Percentiles rank a stretch among this genome's conserved stretches.
phyloP scores from a whole-genome alignment of 2,797 vertebrate genomes.

The Corythornis leucogaster region DNA sequence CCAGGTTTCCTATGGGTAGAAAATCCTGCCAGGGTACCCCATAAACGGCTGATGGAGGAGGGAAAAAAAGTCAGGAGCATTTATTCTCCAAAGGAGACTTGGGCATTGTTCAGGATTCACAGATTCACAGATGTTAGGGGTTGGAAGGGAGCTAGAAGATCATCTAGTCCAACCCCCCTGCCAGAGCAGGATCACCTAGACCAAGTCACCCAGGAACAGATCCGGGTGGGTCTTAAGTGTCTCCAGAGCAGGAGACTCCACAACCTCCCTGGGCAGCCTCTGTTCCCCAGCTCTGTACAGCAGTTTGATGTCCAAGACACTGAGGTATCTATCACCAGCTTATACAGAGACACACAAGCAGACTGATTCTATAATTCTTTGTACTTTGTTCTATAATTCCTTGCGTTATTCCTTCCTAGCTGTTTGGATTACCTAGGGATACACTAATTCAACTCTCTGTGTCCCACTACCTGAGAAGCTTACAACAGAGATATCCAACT shows the following conservation, averaged over 20 bases:
- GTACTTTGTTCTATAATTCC: not conserved
- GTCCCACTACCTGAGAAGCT: not conserved
- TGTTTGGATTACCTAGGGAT: not conserved
- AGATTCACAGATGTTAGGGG: too few relatives aligned
- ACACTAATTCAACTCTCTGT: not conserved
- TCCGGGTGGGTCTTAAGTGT: too few relatives aligned
- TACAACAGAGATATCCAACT: not conserved
- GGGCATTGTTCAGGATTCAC: not conserved
- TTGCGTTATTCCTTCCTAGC: not conserved
- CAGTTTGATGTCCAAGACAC: not conserved
- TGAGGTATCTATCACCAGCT: not conserved
- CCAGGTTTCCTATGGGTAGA: accelerated
- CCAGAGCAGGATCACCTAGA: too few relatives aligned
- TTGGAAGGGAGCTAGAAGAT: too few relatives aligned
- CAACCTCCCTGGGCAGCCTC: too few relatives aligned
- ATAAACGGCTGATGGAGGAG: not conserved
- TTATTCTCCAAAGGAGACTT: not conserved
- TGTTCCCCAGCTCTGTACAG: not conserved
- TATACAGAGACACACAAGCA: not conserved
- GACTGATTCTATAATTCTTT: not conserved
- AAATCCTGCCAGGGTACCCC: not conserved
- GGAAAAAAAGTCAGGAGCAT: accelerated
- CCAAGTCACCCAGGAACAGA: too few relatives aligned
- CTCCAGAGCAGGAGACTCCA: too few relatives aligned
- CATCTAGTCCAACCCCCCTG: too few relatives aligned